phyloP scores from a whole-genome alignment of 1,140 invertebrate species.

The Papilio aristodemus region DNA sequence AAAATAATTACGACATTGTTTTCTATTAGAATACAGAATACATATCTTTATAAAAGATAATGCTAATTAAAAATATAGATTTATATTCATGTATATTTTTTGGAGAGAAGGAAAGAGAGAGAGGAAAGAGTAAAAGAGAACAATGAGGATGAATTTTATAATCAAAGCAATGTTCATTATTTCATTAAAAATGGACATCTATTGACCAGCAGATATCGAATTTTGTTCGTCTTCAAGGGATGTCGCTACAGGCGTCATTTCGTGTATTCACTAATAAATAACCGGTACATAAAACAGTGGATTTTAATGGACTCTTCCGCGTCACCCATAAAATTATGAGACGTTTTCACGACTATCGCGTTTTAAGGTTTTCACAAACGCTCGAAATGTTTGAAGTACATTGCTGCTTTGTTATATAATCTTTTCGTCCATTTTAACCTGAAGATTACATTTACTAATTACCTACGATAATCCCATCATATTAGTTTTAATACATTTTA shows the following conservation, averaged over 20 bases:
- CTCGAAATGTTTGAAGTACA: conserved; percentile 16
- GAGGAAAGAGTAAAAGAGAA: too few relatives aligned
- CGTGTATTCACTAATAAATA: conserved; percentile 32
- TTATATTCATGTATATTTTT: too few relatives aligned
- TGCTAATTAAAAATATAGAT: too few relatives aligned
- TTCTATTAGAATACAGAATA: not conserved
- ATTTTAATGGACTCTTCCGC: conserved; percentile 46
- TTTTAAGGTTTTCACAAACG: not conserved
- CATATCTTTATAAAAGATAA: too few relatives aligned
- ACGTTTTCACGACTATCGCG: conserved; percentile 27
- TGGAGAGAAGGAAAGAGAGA: too few relatives aligned
- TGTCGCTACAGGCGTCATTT: not conserved
- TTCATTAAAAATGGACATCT: not conserved
- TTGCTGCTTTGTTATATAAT: conserved; percentile 4
- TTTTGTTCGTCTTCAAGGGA: not conserved
- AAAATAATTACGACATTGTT: not conserved
- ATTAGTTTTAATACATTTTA: too few relatives aligned
- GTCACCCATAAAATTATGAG: conserved; percentile 42
- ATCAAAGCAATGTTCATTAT: too few relatives aligned
- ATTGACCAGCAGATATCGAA: not conserved
- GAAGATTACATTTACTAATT: not conserved
- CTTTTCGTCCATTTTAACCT: not conserved
- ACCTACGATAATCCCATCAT: too few relatives aligned
- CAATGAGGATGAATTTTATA: too few relatives aligned
- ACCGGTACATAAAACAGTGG: conserved; percentile 41